Evolutionary conservation across 2,113 vertebrate species (phyloP).

Genomic region (Pelusios castaneus): DNA sequence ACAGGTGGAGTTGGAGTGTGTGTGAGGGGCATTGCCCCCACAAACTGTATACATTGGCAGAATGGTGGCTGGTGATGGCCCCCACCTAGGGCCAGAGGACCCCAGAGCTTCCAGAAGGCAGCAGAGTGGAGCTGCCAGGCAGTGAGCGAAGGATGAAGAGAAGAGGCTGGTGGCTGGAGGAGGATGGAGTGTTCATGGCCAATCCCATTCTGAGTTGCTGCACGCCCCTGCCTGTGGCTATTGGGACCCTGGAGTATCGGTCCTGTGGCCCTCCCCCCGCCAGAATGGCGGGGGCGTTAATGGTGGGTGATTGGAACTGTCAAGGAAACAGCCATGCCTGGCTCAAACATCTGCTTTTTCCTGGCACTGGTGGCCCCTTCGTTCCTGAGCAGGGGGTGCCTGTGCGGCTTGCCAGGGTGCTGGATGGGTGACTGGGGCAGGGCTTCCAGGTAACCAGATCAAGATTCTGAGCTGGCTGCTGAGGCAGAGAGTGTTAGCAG

Average conservation of each 20-base stretch:
- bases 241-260: neutral
- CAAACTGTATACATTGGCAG: neutral
- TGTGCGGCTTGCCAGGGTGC: neutral
- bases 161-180: neutral
- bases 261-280: rapidly evolving
- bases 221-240: neutral
- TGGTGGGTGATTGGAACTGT: neutral
- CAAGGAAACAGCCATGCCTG: neutral
- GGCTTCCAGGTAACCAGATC: neutral
- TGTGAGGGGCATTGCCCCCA: neutral
- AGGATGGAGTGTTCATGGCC: neutral
- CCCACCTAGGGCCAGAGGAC: neutral
- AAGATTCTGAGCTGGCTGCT: neutral
- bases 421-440: neutral
- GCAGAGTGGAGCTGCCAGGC: neutral
- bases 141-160: neutral
- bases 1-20: neutral
- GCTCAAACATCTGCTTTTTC: neutral
- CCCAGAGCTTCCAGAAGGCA: neutral
- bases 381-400: too few relatives aligned
- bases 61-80: neutral
- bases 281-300: neutral
- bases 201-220: neutral
- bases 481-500: neutral
- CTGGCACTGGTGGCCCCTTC: neutral